phyloP scores from a whole-genome alignment of 1,140 invertebrate genomes.

The Drosophila navojoa region DNA sequence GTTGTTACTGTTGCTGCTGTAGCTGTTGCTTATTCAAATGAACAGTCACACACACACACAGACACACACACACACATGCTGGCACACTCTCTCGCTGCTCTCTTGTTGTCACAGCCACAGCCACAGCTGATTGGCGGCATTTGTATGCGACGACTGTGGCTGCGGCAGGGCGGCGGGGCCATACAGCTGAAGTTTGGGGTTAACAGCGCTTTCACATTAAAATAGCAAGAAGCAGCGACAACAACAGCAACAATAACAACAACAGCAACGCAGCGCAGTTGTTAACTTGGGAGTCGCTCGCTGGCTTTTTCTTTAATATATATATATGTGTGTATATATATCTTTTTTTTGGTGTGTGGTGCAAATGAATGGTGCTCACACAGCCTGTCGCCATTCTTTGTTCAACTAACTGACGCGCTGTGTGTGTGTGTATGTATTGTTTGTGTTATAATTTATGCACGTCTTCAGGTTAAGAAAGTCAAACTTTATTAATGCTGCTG shows the following conservation, averaged over 20 bases:
- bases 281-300: slow-evolving; percentile 34
- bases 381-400: slow-evolving; percentile 71
- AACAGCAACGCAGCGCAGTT: slow-evolving; percentile 33
- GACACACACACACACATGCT: slow-evolving; percentile 15
- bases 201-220: slow-evolving; percentile 81
- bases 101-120: slow-evolving; percentile 57
- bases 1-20: background rate
- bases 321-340: slow-evolving; percentile 29
- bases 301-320: slow-evolving; percentile 74
- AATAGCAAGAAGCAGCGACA: slow-evolving; percentile 76
- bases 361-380: slow-evolving; percentile 67
- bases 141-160: slow-evolving; percentile 37
- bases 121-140: slow-evolving; percentile 77
- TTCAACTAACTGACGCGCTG: slow-evolving; percentile 32
- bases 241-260: slow-evolving; percentile 53
- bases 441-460: slow-evolving; percentile 77
- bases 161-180: background rate
- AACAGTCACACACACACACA: slow-evolving; percentile 45
- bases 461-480: slow-evolving; percentile 80
- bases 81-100: slow-evolving; percentile 38
- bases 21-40: slow-evolving; percentile 75
- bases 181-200: slow-evolving; percentile 52
- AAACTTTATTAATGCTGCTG: slow-evolving; percentile 52
- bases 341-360: slow-evolving; percentile 49
- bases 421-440: slow-evolving; percentile 31